Conservation (phyloP, 2,113 vertebrate genomes). For the Oncorhynchus masou region DNA sequence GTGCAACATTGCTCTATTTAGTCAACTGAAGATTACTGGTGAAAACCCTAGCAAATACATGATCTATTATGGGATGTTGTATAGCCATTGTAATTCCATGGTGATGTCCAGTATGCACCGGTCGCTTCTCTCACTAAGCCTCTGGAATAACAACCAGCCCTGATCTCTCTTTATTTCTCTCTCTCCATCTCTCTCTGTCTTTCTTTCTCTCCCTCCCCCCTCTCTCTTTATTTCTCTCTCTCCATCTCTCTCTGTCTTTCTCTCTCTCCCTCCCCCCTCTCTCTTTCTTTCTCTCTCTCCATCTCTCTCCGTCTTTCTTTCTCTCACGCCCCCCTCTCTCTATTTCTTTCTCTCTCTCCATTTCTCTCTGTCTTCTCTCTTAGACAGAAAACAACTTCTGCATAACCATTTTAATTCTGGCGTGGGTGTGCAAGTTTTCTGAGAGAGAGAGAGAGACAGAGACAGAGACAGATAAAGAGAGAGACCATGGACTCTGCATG, state of each 20-base stretch:
- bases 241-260: background rate
- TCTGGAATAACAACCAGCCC: constrained; percentile 70
- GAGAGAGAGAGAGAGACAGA: constrained; percentile 5
- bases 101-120: constrained; percentile 67
- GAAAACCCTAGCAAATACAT: background rate
- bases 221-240: too few species aligned
- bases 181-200: background rate
- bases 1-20: background rate
- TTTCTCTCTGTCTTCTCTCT: constrained; percentile 25
- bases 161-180: background rate
- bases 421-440: constrained; percentile 37
- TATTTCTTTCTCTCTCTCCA: too few species aligned
- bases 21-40: background rate
- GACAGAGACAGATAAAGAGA: background rate
- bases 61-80: background rate
- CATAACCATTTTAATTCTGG: constrained; percentile 64
- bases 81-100: constrained; percentile 66
- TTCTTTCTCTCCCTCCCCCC: too few species aligned
- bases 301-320: too few species aligned
- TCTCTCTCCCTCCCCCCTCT: constrained; percentile 7
- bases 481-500: constrained; percentile 53
- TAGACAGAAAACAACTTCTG: constrained; percentile 62
- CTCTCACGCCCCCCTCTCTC: too few species aligned
- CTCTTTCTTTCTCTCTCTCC: too few species aligned
- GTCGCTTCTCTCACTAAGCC: constrained; percentile 59